These are phyloP conservation scores for Nomada lathburiana DNA, from an alignment of 2,888 invertebrate genomes.

Conservation along the genomic window DNA sequence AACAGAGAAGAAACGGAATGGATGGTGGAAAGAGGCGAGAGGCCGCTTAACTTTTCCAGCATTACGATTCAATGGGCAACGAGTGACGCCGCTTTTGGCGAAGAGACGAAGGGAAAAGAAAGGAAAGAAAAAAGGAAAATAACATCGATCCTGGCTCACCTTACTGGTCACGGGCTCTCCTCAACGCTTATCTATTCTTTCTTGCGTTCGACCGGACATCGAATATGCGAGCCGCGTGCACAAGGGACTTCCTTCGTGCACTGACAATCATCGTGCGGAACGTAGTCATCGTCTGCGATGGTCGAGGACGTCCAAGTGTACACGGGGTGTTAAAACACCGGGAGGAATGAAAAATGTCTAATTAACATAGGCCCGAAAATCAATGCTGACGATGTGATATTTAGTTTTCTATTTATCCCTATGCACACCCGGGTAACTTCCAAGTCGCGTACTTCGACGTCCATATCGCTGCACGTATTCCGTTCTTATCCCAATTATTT, in stretches of 20 bases:
- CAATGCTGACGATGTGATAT: too few relatives aligned
- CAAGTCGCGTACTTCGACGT: too few relatives aligned
- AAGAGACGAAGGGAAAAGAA: neutral
- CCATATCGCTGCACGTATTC: too few relatives aligned
- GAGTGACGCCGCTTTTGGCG: slow-evolving; percentile 40
- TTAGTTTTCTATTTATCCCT: too few relatives aligned
- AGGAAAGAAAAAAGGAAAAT: slow-evolving; percentile 15
- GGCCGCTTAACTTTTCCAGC: slow-evolving; percentile 53
- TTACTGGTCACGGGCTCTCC: slow-evolving; percentile 16
- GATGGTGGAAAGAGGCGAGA: neutral
- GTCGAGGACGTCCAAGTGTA: slow-evolving; percentile 38
- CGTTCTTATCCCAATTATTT: too few relatives aligned
- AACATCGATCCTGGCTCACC: slow-evolving; percentile 47
- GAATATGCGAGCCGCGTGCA: slow-evolving; percentile 63
- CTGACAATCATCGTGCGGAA: slow-evolving; percentile 54
- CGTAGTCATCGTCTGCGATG: slow-evolving; percentile 52
- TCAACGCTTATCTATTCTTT: slow-evolving; percentile 45
- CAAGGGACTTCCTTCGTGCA: slow-evolving; percentile 68
- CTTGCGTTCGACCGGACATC: slow-evolving; percentile 42
- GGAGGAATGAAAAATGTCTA: too few relatives aligned
- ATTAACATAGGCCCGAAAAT: too few relatives aligned
- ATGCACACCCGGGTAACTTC: too few relatives aligned
- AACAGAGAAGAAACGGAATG: neutral
- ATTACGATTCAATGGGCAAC: slow-evolving; percentile 62
- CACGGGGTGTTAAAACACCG: too few relatives aligned